Evolutionary conservation across 2,888 invertebrate species (phyloP), one percentile per base, ranked within the genome.

Genomic region (Eilema griseolum): DNA sequence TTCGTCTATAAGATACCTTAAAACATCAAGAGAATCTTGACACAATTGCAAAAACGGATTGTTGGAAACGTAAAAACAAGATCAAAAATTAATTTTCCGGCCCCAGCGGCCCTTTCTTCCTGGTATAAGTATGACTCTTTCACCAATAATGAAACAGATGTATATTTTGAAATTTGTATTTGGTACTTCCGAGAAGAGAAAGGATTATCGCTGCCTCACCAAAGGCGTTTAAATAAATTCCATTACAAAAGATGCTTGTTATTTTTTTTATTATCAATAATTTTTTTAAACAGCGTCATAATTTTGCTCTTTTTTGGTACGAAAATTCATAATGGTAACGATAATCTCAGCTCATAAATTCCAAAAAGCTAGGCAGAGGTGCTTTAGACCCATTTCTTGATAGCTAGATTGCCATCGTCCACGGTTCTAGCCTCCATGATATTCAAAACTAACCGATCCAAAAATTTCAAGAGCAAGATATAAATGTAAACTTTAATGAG

Each of bases 41-140:
- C 46, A 46, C 46, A 20, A 46, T 46, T 46, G 46, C 46, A 46
- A 20, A 20, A 52, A 52, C 52, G n/a, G 10, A n/a, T 52, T 52
- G 52, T n/a, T n/a, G 20, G 52, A 52, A 52, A 52, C 10, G n/a
- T 52, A n/a, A 46, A 46, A 52, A 52, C 52, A 52, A 52, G 52
- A 52, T 52, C n/a, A n/a, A 52, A 52, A 52, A 52, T n/a, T 52
- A 52, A 52, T 52, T 52, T 52, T 52, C 52, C 52, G 52, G n/a
- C n/a, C 52, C n/a, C 52, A 3, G 41, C 41, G n/a, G n/a, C n/a
- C n/a, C 16, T 0, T 52, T n/a, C 20, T n/a, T n/a, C 10, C 52
- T n/a, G 52, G n/a, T 0, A 46, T 46, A 52, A 52, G n/a, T 52
- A 52, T 8, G n/a, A 2, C 20, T 52, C 52, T 52, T n/a, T 52